A percentile compares a stretch with the other conserved stretches of the same genome.
Evolutionary conservation across 2,113 vertebrate genomes (phyloP).

Genomic region (Vanacampus margaritifer): DNA sequence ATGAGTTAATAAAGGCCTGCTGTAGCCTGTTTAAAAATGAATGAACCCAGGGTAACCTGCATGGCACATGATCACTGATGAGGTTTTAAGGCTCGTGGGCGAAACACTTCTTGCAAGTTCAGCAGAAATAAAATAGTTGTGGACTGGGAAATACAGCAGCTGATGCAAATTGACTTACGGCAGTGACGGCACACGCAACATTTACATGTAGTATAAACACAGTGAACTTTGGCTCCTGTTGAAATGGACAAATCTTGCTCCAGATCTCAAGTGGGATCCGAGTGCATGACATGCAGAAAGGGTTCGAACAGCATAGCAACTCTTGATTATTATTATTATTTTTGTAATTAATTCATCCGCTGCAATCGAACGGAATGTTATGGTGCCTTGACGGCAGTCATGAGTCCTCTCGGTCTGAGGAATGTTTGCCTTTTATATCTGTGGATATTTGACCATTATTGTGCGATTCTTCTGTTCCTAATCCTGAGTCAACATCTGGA

Average conservation of each 20-base stretch:
- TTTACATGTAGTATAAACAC: conserved; percentile 15
- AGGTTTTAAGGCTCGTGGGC: neutral
- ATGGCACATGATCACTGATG: neutral
- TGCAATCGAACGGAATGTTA: conserved; percentile 40
- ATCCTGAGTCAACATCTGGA: neutral
- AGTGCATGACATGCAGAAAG: conserved; percentile 21
- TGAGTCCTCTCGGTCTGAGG: conserved; percentile 14
- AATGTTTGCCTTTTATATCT: conserved; percentile 18
- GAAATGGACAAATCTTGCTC: conserved; percentile 19
- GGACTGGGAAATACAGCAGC: neutral
- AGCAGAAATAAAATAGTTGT: neutral
- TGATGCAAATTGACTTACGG: conserved; percentile 4
- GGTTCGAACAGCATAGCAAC: conserved; percentile 40
- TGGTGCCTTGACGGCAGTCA: conserved; percentile 31
- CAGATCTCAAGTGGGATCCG: conserved; percentile 23
- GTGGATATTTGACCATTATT: conserved; percentile 5
- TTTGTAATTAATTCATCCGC: conserved; percentile 44
- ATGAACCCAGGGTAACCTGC: conserved; percentile 1
- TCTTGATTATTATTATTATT: conserved; percentile 41
- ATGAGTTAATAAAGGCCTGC: conserved; percentile 2
- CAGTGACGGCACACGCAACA: neutral
- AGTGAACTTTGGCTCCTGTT: conserved; percentile 9
- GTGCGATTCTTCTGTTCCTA: neutral
- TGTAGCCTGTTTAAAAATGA: neutral
- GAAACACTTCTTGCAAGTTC: neutral